Conservation (phyloP, 2,797 vertebrate genomes). For the Brotula barbata region DNA sequence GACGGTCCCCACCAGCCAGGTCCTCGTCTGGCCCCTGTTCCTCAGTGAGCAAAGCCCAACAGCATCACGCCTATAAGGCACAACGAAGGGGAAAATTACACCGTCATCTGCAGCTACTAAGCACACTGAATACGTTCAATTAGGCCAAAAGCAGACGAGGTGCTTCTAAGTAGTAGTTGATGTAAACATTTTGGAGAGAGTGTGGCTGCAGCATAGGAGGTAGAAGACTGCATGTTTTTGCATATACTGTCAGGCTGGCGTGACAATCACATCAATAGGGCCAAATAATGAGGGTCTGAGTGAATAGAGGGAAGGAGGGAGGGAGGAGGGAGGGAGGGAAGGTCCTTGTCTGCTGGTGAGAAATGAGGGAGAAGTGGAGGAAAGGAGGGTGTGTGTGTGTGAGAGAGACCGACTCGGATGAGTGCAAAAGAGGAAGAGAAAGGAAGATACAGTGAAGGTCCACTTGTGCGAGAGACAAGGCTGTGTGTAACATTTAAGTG, state of each 20-base stretch:
- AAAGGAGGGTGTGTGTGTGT: slow-evolving; percentile 20
- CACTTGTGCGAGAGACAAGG: slow-evolving; percentile 18
- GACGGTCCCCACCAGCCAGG: slow-evolving; percentile 46
- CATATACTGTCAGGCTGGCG: slow-evolving; percentile 61
- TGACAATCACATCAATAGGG: slow-evolving; percentile 74
- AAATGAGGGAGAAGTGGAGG: slow-evolving; percentile 47
- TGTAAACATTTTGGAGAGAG: slow-evolving; percentile 36
- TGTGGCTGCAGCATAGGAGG: slow-evolving; percentile 15
- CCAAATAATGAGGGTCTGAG: slow-evolving; percentile 69
- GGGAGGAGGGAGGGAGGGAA: neutral
- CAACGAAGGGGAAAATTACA: slow-evolving; percentile 65
- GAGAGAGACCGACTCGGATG: slow-evolving; percentile 32
- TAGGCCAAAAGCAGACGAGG: slow-evolving; percentile 11
- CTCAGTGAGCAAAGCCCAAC: slow-evolving; percentile 33
- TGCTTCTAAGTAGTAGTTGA: slow-evolving; percentile 7
- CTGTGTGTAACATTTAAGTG: slow-evolving; percentile 47
- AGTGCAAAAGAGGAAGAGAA: slow-evolving; percentile 25
- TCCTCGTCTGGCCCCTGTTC: slow-evolving; percentile 43
- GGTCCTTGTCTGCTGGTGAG: slow-evolving; percentile 42
- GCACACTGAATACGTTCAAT: slow-evolving; percentile 32
- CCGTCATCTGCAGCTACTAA: slow-evolving; percentile 42
- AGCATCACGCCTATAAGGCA: slow-evolving; percentile 42
- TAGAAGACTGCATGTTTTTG: slow-evolving; percentile 64
- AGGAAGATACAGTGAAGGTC: slow-evolving; percentile 24
- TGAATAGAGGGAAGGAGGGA: neutral